A percentile compares a stretch with the other conserved stretches of the same genome.
phyloP scores from a whole-genome alignment of 2,888 invertebrate species.

The Noctuana brunneofusca region DNA sequence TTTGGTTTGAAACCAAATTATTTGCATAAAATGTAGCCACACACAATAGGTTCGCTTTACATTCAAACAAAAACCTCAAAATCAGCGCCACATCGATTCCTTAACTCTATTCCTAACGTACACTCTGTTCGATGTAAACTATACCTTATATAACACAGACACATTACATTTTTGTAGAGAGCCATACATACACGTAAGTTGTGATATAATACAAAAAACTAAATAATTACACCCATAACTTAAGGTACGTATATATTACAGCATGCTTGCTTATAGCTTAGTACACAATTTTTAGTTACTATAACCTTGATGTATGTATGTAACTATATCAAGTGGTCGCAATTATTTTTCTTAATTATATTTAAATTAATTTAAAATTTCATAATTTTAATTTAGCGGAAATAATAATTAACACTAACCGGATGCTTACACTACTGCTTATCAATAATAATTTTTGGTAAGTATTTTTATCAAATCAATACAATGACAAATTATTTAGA shows the following conservation, averaged over 20 bases:
- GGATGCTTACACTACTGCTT: no score
- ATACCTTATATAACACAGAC: neutral
- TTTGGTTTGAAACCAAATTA: constrained; percentile 1
- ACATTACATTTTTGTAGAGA: neutral
- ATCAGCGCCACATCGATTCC: neutral
- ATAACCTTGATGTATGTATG: no score
- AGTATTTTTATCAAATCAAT: no score
- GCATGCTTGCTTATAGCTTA: no score
- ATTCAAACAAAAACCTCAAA: neutral
- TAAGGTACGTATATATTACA: no score
- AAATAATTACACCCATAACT: no score
- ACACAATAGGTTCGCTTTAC: constrained; percentile 1
- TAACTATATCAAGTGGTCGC: no score
- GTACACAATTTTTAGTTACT: no score
- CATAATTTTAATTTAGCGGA: neutral
- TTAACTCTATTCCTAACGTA: neutral
- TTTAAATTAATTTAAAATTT: no score
- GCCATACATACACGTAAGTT: neutral
- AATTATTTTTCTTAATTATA: no score
- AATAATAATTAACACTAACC: neutral
- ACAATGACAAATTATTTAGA: no score
- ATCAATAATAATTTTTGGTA: no score
- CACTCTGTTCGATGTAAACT: neutral
- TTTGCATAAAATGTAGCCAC: constrained; percentile 10
- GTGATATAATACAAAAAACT: neutral